Conservation (phyloP, 2,113 vertebrate species). For the Corythornis cristatus region DNA sequence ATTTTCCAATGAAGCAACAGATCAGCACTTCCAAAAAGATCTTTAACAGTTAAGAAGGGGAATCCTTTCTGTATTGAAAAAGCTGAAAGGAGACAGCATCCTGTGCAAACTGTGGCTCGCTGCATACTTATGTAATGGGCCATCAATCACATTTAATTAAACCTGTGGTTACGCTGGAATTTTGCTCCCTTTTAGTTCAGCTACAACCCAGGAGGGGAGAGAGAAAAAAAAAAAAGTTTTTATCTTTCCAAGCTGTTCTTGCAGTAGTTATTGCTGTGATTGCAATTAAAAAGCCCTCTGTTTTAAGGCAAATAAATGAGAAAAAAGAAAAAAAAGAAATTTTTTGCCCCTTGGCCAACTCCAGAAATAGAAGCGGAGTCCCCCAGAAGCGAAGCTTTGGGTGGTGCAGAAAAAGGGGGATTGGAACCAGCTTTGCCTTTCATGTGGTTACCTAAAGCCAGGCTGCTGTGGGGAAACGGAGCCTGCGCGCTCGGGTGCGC, state of each 20-base stretch:
- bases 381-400: background rate
- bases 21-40: background rate
- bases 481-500: background rate
- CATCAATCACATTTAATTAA: conserved; percentile 54
- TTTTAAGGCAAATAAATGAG: background rate
- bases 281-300: background rate
- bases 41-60: background rate
- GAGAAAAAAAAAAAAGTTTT: background rate
- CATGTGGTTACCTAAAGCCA: background rate
- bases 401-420: background rate
- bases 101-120: background rate
- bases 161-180: background rate
- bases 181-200: background rate
- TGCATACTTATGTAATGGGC: background rate
- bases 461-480: background rate
- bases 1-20: background rate
- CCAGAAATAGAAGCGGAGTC: background rate
- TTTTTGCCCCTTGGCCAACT: background rate
- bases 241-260: background rate
- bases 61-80: conserved; percentile 9
- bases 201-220: rapidly evolving
- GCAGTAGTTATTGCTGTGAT: background rate
- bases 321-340: background rate
- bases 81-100: background rate
- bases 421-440: background rate